These are phyloP conservation scores for Cinclus cinclus DNA, from an alignment of 2,113 vertebrate genomes.

Conservation along the genomic window DNA sequence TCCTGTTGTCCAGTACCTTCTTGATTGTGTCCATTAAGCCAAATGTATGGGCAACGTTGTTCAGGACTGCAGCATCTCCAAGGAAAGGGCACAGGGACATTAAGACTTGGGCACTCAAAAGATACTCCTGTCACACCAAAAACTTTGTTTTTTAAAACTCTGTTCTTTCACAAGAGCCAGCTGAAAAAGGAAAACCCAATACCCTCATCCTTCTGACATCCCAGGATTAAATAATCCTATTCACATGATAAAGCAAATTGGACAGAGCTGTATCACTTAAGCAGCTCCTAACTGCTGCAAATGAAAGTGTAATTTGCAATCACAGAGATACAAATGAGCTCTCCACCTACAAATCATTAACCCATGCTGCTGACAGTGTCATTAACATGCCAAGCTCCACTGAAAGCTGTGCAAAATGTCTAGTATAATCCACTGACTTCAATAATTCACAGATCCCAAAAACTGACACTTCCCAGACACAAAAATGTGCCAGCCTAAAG, in stretches of 20 bases:
- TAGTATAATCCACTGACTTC: conserved; percentile 16
- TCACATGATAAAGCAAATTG: background rate
- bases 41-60: conserved; percentile 93
- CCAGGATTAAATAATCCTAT: background rate
- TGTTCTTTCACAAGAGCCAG: background rate
- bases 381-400: background rate
- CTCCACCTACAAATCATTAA: conserved; percentile 14
- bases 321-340: background rate
- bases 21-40: conserved; percentile 92
- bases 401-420: conserved; percentile 12
- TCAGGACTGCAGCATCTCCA: conserved; percentile 93
- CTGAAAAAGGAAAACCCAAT: background rate
- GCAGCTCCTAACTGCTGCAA: conserved; percentile 1
- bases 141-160: background rate
- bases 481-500: background rate
- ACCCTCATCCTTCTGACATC: background rate
- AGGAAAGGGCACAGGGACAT: background rate
- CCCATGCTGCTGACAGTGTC: conserved; percentile 11
- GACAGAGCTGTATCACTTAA: background rate
- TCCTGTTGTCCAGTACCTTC: conserved; percentile 86
- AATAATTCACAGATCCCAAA: background rate
- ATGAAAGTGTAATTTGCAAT: conserved; percentile 18
- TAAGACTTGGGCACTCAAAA: background rate
- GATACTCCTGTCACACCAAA: background rate
- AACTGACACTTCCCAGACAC: background rate